Evolutionary conservation across 2,113 vertebrate species (phyloP), one percentile per base, ranked within the genome.

Genomic region (Probosciger aterrimus): DNA sequence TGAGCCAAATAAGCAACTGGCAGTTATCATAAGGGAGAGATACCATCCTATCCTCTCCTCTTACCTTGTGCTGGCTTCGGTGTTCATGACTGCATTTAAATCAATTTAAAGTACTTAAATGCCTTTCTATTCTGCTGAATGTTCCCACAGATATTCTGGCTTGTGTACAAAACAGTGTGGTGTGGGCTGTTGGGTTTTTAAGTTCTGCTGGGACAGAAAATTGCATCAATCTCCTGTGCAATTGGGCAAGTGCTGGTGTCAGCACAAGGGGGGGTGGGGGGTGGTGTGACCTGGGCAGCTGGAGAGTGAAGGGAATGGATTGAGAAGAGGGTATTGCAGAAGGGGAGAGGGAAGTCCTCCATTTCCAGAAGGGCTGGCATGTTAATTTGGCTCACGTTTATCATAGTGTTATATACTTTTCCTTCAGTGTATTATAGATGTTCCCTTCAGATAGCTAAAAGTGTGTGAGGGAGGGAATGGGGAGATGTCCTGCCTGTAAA

Each of bases 131-230:
- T 71, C 63, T 73, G 62, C 31, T 62, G 49, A 68, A 63, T 28
- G 25, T 93, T 93, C 88, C 91, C 82, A 83, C 82, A 86, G 82
- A 53, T 90, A 77, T 47, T 80, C 59, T 94, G 85, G 59, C 85
- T 86, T 69, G n/a, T 33, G 49, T 73, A 86, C 79, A 77, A 77
- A 95, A 69, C 39, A 33, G 43, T 16, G 37, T 80, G 30, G 43
- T 0, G 3, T 55, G 52, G 23, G 16, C 62, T 71, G 50, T 31
- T 91, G 49, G 12, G 13, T 59, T 89, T 83, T 69, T 33, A 84
- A 90, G 33, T 76, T 86, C 78, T 94, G 74, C 74, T 82, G 78
- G 78, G 63, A 41, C 19, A 55, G 44, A 79, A 47, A 82, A 76
- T 80, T 86, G 22, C 50, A 43, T 62, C 64, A 67, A 59, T 31